Percentiles rank a stretch among this genome's conserved stretches.
Conservation (phyloP, 2,888 invertebrate genomes). For the Scaptomyza cyrtandrae region DNA sequence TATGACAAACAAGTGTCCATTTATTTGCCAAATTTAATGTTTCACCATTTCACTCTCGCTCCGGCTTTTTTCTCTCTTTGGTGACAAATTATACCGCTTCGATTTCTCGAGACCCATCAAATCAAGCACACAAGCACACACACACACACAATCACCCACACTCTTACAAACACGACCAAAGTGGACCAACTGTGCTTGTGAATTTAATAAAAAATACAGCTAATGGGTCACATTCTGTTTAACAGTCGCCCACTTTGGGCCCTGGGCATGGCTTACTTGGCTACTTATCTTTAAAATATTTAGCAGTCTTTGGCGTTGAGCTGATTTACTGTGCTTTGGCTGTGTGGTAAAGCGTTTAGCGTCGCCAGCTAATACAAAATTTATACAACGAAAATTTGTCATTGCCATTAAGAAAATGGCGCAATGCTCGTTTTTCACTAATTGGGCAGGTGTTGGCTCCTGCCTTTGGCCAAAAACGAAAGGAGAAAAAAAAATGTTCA, state of each 20-base stretch:
- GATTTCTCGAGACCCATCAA: slow-evolving; percentile 67
- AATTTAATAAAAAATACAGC: slow-evolving; percentile 64
- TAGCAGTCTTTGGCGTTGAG: slow-evolving; percentile 56
- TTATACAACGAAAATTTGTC: slow-evolving; percentile 74
- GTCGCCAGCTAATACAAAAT: slow-evolving; percentile 69
- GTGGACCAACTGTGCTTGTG: slow-evolving; percentile 65
- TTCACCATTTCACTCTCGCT: slow-evolving; percentile 60
- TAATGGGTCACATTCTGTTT: slow-evolving; percentile 70
- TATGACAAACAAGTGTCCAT: slow-evolving; percentile 80
- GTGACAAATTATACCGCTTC: slow-evolving; percentile 77
- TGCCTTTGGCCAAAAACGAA: slow-evolving; percentile 26
- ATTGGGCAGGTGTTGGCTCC: slow-evolving; percentile 69
- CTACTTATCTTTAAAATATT: slow-evolving; percentile 74
- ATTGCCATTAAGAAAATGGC: slow-evolving; percentile 68
- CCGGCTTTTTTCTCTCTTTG: slow-evolving; percentile 12
- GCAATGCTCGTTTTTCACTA: slow-evolving; percentile 55
- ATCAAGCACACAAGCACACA: slow-evolving; percentile 10
- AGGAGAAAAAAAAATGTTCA: slow-evolving; percentile 1
- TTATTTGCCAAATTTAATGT: slow-evolving; percentile 79
- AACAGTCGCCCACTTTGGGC: slow-evolving; percentile 25
- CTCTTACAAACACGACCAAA: slow-evolving; percentile 10
- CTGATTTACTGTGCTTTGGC: slow-evolving; percentile 16
- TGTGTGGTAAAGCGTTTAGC: slow-evolving; percentile 47
- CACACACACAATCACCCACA: no score
- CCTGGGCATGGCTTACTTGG: slow-evolving; percentile 34